Evolutionary conservation across 2,113 vertebrate species (phyloP), one percentile per base, ranked within the genome.

Genomic region (Amia ocellicauda): DNA sequence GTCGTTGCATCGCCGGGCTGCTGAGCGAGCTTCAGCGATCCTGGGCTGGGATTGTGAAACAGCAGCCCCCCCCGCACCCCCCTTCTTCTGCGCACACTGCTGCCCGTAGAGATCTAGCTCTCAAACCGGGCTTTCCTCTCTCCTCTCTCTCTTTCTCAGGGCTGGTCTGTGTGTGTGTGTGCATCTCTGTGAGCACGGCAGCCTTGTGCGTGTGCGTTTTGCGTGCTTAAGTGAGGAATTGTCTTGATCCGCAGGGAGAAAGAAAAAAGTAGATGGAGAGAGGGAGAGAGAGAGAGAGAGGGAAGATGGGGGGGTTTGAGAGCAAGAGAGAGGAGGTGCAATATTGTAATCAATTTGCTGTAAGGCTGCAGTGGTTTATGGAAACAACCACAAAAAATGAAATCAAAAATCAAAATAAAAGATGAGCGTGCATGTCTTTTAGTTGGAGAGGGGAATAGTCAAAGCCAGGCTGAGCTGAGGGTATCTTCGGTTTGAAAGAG

Each of bases 191-290:
- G n/a, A n/a, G n/a, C n/a, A n/a, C n/a, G n/a, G n/a, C 11, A 51
- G 51, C 22, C 20, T n/a, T 55, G 57, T 66, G 36, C 19, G 29
- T n/a, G 56, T 43, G 55, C 51, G n/a, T 58, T 28, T n/a, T 16
- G n/a, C 52, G 47, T 62, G 36, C 31, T 40, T 7, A 13, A 63
- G 53, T 62, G 11, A 31, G 60, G 58, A 49, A 52, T 63, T 53
- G 20, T 69, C 23, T 57, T 49, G 58, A 50, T 26, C 40, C 28
- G 26, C 63, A 55, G 22, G 13, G 19, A 41, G 0, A 64, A 19
- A 49, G 5, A 28, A 19, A 22, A 40, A 42, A 22, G 36, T 11
- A 22, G 16, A 47, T 22, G 1, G 53, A 53, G 54, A 58, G 4
- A 55, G 69, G 56, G 20, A 41, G 27, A 53, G 40, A 45, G 14